Evolutionary conservation across 2,797 vertebrate species (phyloP), one percentile per base, ranked within the genome.

Genomic region (Spheniscus humboldti): DNA sequence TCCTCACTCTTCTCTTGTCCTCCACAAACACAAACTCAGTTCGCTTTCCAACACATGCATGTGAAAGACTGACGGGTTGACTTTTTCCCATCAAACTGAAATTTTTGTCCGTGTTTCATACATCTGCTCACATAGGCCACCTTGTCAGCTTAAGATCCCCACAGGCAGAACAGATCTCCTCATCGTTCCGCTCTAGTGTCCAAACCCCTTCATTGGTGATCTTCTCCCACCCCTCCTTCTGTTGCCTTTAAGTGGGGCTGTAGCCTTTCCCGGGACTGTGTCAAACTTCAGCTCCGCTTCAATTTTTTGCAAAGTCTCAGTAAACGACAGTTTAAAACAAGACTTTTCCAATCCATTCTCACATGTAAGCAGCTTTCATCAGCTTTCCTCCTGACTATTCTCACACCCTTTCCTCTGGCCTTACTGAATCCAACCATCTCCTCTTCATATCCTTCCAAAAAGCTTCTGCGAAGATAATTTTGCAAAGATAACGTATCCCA

Each of bases 31-130:
- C n/a, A 52, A 60, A 41, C 17, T 43, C 30, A 31, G 47, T 19
- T 62, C 11, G 7, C 17, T 52, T 82, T 28, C 28, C n/a, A 55
- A 33, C 8, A 57, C 12, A 10, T 0, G 2, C 8, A 11, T 0
- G 4, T 25, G 28, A 72, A 66, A 80, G n/a, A 71, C 37, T 22
- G 57, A 86, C 22, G 22, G 23, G 75, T 7, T 37, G 23, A 45
- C 14, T 62, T 83, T 24, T 81, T 30, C 41, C 22, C 28, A 31
- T 33, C 37, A 69, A 72, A 66, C 0, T 41, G 37, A 73, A 68
- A 22, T 35, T 53, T 83, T 23, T 33, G 8, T 20, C 41, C 37
- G 2, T 20, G 39, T 53, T 86, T 77, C 52, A 25, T 18, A 18
- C 18, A 30, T 27, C 31, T 57, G 16, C 23, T 69, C 37, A 35